Percentiles rank a stretch among this genome's conserved stretches.
Evolutionary conservation across 2,113 vertebrate species (phyloP).

Genomic region (Physeter macrocephalus): DNA sequence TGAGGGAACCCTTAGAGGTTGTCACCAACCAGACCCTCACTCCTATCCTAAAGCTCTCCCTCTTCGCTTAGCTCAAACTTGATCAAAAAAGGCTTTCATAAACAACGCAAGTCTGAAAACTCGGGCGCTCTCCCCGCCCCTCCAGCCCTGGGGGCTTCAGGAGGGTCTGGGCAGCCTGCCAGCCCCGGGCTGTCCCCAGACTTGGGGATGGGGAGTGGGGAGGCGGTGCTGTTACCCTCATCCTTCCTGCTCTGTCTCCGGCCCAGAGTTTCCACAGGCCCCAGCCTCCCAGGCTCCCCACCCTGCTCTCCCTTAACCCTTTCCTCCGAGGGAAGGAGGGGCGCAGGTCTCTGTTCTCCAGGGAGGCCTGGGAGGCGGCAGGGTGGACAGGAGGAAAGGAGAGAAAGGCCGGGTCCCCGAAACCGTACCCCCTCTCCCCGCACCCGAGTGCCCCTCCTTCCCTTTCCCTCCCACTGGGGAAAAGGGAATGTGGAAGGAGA

Average conservation of each 20-base stretch:
- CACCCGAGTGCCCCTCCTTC: background rate
- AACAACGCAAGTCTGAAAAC: background rate
- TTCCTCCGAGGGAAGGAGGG: background rate
- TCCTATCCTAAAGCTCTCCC: background rate
- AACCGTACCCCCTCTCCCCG: background rate
- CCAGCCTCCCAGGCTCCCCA: constrained; percentile 31
- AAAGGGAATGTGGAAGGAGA: constrained; percentile 52
- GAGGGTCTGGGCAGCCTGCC: constrained; percentile 47
- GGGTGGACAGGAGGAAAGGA: background rate
- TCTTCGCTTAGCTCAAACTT: background rate
- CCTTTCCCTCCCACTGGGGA: constrained; percentile 1
- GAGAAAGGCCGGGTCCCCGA: background rate
- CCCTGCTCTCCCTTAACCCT: constrained; percentile 50
- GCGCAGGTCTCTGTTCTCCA: background rate
- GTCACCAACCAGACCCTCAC: background rate
- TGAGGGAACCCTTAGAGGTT: background rate
- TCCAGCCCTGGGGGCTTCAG: constrained; percentile 47
- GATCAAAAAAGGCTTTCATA: constrained; percentile 39
- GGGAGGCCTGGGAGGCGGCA: background rate
- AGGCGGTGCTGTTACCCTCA: background rate
- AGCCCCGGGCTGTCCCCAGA: constrained; percentile 20
- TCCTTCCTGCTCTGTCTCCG: constrained; percentile 56
- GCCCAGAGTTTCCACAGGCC: constrained; percentile 52
- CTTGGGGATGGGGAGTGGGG: background rate
- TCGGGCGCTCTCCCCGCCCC: background rate